A percentile compares a stretch with the other conserved stretches of the same genome.
These are phyloP conservation scores for Anoncus sp. DNA, from an alignment of 2,888 invertebrate species.

Conservation along the genomic window DNA sequence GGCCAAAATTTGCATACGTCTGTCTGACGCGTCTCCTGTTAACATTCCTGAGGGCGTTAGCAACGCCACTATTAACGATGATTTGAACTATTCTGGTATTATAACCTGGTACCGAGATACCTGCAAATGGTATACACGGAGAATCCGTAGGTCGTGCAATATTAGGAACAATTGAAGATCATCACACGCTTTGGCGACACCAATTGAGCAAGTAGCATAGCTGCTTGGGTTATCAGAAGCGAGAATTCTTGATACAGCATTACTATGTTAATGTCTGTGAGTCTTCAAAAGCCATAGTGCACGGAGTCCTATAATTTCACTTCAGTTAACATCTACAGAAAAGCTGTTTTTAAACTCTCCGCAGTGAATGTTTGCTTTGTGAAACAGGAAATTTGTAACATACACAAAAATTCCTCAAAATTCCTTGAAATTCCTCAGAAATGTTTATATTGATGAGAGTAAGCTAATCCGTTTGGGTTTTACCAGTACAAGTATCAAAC, in stretches of 20 bases:
- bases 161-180: constrained; percentile 28
- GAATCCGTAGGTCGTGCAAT: constrained; percentile 2
- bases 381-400: too few species aligned
- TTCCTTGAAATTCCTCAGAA: too few species aligned
- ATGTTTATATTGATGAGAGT: too few species aligned
- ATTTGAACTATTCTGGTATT: constrained; percentile 40
- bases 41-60: constrained; percentile 70
- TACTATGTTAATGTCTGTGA: not conserved
- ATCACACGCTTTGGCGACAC: constrained; percentile 4
- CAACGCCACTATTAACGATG: constrained; percentile 24
- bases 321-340: too few species aligned
- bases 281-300: not conserved
- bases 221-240: constrained; percentile 8
- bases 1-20: constrained; percentile 82
- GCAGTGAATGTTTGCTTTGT: too few species aligned
- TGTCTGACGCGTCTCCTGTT: constrained; percentile 72
- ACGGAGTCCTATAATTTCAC: too few species aligned
- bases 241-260: not conserved
- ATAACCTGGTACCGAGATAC: constrained; percentile 10
- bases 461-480: too few species aligned
- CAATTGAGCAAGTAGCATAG: not conserved
- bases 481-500: too few species aligned
- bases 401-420: too few species aligned
- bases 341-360: too few species aligned
- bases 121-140: not conserved